A percentile compares a stretch with the other conserved stretches of the same genome.
Evolutionary conservation across 2,888 invertebrate genomes (phyloP).

Genomic region (Meloe dianella): DNA sequence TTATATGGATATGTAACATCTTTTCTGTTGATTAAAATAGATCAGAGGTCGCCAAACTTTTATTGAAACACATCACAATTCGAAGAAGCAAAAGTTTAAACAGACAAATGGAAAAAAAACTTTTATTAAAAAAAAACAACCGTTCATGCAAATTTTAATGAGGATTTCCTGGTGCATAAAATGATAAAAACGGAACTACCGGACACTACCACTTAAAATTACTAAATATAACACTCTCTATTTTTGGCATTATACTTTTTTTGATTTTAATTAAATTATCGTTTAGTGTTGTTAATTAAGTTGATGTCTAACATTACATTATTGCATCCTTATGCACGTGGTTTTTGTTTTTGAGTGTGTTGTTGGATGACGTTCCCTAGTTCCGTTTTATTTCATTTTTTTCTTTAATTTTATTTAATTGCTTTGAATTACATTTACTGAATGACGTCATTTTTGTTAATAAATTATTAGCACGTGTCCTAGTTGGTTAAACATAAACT

Average conservation of each 20-base stretch:
- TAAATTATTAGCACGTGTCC: neutral
- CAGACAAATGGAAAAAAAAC: neutral
- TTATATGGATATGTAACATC: neutral
- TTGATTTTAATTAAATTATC: slow-evolving; percentile 1
- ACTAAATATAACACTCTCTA: slow-evolving; percentile 6
- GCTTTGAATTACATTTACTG: neutral
- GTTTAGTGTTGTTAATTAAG: neutral
- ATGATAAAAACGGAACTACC: slow-evolving; percentile 5
- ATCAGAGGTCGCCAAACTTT: neutral
- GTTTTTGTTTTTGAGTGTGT: neutral
- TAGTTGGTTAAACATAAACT: neutral
- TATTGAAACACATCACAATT: neutral
- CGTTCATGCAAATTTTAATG: slow-evolving; percentile 24
- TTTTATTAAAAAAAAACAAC: neutral
- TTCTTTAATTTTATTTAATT: neutral
- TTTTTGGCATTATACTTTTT: neutral
- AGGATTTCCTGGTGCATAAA: slow-evolving; percentile 24
- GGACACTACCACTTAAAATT: slow-evolving; percentile 25
- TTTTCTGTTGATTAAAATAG: neutral
- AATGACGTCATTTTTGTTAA: neutral
- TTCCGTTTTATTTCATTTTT: slow-evolving; percentile 1
- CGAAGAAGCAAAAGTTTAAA: neutral
- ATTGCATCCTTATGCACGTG: neutral
- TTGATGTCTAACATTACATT: neutral
- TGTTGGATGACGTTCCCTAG: neutral